Conservation (phyloP, 2,797 vertebrate genomes). For the Peromyscus nudipes region DNA sequence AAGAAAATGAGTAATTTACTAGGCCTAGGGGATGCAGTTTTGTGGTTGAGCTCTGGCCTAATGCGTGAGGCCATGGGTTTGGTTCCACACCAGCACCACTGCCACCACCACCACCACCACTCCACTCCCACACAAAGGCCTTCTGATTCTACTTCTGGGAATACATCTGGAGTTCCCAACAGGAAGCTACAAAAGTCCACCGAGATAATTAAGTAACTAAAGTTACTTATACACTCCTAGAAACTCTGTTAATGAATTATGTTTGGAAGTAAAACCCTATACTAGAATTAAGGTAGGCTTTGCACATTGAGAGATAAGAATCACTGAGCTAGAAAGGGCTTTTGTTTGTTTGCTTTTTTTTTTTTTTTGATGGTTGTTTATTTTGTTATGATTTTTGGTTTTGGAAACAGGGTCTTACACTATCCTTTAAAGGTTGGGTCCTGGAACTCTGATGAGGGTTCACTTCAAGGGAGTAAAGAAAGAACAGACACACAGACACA, state of each 20-base stretch:
- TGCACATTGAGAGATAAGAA: background rate
- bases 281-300: constrained; percentile 12
- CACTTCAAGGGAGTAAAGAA: too few species aligned
- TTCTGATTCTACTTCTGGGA: constrained; percentile 12
- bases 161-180: constrained; percentile 18
- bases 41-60: background rate
- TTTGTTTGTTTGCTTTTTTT: background rate
- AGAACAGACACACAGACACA: background rate
- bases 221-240: background rate
- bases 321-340: background rate
- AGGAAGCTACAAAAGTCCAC: constrained; percentile 35
- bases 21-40: background rate
- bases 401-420: background rate
- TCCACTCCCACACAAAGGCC: background rate
- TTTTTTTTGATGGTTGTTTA: too few species aligned
- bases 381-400: background rate
- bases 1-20: constrained; percentile 17
- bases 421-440: background rate
- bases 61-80: background rate
- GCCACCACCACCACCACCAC: too few species aligned
- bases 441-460: background rate
- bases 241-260: constrained; percentile 27
- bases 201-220: constrained; percentile 28
- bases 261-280: constrained; percentile 29
- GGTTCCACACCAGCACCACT: background rate